A percentile compares a stretch with the other conserved stretches of the same genome.
Evolutionary conservation across 2,797 vertebrate species (phyloP).

Genomic region (Sebastes nivosus): DNA sequence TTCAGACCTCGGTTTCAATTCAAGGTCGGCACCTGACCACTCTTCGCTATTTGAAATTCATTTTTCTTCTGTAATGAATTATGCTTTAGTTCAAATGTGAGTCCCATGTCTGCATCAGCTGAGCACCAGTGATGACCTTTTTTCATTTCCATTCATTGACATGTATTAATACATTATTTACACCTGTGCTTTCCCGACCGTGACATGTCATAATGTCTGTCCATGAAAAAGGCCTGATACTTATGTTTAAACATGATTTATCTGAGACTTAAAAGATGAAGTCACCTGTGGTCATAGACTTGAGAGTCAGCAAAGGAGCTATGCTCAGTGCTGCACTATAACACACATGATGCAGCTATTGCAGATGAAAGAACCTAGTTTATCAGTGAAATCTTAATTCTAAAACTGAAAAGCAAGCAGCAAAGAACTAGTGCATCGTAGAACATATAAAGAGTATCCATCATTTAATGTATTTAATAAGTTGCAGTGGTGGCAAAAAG

Average conservation of each 20-base stretch:
- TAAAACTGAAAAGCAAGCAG: neutral
- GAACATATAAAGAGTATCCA: neutral
- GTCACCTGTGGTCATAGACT: neutral
- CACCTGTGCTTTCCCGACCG: neutral
- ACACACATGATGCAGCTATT: neutral
- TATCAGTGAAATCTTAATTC: neutral
- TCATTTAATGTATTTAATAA: neutral
- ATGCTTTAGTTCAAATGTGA: slow-evolving; percentile 10
- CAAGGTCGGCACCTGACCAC: slow-evolving; percentile 65
- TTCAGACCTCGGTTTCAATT: slow-evolving; percentile 49
- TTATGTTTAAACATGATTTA: neutral
- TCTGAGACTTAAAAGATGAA: neutral
- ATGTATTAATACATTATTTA: slow-evolving; percentile 33
- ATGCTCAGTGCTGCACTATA: neutral
- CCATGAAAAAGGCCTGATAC: neutral
- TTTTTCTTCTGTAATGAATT: slow-evolving; percentile 33
- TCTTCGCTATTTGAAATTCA: slow-evolving; percentile 30
- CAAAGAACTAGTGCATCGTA: neutral
- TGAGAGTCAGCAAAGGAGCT: neutral
- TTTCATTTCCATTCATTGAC: slow-evolving; percentile 1
- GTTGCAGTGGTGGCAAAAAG: neutral
- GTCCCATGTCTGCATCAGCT: slow-evolving; percentile 17
- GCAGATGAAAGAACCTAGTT: neutral
- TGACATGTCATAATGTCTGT: neutral
- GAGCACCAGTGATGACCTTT: slow-evolving; percentile 18